Evolutionary conservation across 1,140 invertebrate species (phyloP).

Genomic region (Mylabris phalerata): DNA sequence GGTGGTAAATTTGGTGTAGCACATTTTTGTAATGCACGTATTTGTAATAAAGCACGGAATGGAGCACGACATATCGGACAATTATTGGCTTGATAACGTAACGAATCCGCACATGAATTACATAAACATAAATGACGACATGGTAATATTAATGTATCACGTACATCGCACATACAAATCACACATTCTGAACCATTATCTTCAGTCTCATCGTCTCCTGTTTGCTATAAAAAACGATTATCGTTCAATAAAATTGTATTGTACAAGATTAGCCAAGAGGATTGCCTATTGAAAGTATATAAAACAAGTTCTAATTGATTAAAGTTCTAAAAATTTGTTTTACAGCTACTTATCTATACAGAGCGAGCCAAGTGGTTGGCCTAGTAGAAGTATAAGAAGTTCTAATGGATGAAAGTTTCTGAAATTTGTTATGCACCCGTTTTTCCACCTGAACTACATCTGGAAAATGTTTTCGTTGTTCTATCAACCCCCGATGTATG

Average conservation of each 20-base stretch:
- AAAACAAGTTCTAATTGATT: no score
- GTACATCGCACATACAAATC: conserved; percentile 96
- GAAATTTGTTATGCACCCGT: no score
- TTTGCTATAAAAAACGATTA: conserved; percentile 44
- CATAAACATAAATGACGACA: conserved; percentile 97
- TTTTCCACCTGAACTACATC: no score
- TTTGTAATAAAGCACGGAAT: conserved; percentile 93
- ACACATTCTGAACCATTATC: conserved; percentile 98
- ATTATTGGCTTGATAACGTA: conserved; percentile 95
- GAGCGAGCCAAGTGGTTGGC: no score
- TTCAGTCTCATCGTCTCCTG: conserved; percentile 83
- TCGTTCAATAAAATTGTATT: background rate
- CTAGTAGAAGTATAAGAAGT: no score
- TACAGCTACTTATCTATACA: no score
- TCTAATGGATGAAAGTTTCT: no score
- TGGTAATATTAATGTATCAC: conserved; percentile 96
- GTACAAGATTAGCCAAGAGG: no score
- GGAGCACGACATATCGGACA: conserved; percentile 98
- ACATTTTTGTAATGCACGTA: conserved; percentile 85
- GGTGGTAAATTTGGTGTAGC: conserved; percentile 45
- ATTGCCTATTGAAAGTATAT: no score
- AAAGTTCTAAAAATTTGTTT: no score
- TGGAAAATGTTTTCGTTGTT: no score
- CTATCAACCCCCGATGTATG: no score
- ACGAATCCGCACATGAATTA: conserved; percentile 92